Percentiles rank a stretch among this genome's conserved stretches.
Evolutionary conservation across 2,888 invertebrate species (phyloP).

Genomic region (Nycteola revayana): DNA sequence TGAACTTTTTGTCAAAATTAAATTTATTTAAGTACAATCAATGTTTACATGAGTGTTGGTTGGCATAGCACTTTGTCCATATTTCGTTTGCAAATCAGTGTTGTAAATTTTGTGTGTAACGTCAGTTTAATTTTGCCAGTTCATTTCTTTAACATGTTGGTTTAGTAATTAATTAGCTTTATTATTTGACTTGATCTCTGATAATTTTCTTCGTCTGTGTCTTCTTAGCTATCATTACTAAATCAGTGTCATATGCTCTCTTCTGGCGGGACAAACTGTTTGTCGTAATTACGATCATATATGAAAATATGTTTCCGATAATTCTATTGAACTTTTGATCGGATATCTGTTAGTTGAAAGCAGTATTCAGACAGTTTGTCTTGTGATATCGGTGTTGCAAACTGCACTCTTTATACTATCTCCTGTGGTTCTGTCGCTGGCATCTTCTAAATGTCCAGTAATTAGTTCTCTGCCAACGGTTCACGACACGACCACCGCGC

Average conservation of each 20-base stretch:
- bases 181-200: slow-evolving; percentile 59
- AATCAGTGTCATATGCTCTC: slow-evolving; percentile 75
- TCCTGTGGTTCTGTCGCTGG: slow-evolving; percentile 79
- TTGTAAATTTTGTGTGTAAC: slow-evolving; percentile 75
- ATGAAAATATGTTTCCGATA: no score
- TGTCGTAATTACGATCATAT: no score
- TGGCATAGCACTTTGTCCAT: slow-evolving; percentile 71
- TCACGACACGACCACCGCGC: slow-evolving; percentile 72
- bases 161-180: slow-evolving; percentile 65
- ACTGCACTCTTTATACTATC: slow-evolving; percentile 81
- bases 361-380: slow-evolving; percentile 59
- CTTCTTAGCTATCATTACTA: slow-evolving; percentile 76
- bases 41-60: slow-evolving; percentile 48
- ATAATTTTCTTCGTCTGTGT: slow-evolving; percentile 72
- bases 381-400: slow-evolving; percentile 78
- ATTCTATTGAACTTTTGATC: no score
- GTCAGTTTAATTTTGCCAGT: slow-evolving; percentile 67
- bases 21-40: slow-evolving; percentile 17
- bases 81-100: slow-evolving; percentile 77
- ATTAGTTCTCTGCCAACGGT: slow-evolving; percentile 66
- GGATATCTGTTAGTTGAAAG: no score
- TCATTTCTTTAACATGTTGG: slow-evolving; percentile 57
- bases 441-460: slow-evolving; percentile 72
- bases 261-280: slow-evolving; percentile 60
- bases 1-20: slow-evolving; percentile 22